These are phyloP conservation scores for Clistopyga incitator DNA, from an alignment of 2,888 invertebrate genomes.

Conservation along the genomic window DNA sequence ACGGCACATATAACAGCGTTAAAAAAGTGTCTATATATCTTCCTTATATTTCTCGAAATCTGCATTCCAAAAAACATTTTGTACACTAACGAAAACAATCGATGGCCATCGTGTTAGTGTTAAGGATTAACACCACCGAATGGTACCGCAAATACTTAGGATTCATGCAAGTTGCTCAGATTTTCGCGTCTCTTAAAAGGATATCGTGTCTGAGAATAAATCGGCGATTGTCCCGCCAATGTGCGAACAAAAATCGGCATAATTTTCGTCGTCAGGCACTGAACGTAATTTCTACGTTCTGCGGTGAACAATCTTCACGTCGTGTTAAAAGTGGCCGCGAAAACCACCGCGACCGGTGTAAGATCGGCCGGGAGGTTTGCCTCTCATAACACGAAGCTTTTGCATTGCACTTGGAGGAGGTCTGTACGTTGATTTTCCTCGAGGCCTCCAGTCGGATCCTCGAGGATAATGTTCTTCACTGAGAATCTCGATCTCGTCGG, in stretches of 20 bases:
- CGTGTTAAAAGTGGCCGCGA: constrained; percentile 71
- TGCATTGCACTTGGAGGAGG: constrained; percentile 69
- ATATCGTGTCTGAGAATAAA: background rate
- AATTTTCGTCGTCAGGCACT: background rate
- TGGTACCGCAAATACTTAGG: constrained; percentile 10
- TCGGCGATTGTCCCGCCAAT: background rate
- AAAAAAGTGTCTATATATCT: background rate
- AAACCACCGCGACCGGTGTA: constrained; percentile 74
- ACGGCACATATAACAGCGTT: background rate
- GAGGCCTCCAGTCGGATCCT: constrained; percentile 73
- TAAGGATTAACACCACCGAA: background rate
- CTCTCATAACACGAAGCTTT: constrained; percentile 72
- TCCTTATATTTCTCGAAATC: background rate
- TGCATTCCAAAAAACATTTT: constrained; percentile 11
- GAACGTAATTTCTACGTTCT: constrained; percentile 11
- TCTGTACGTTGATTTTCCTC: constrained; percentile 72
- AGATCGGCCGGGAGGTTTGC: constrained; percentile 72
- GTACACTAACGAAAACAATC: background rate
- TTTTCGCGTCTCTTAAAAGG: background rate
- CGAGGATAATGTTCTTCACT: constrained; percentile 71
- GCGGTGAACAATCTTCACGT: background rate
- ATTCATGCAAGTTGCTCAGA: background rate
- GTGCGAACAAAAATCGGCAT: background rate
- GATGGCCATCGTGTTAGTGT: background rate
- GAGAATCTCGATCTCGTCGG: constrained; percentile 74